A percentile compares a stretch with the other conserved stretches of the same genome.
These are phyloP conservation scores for Grantiella picta DNA, from an alignment of 2,113 vertebrate genomes.

Conservation along the genomic window DNA sequence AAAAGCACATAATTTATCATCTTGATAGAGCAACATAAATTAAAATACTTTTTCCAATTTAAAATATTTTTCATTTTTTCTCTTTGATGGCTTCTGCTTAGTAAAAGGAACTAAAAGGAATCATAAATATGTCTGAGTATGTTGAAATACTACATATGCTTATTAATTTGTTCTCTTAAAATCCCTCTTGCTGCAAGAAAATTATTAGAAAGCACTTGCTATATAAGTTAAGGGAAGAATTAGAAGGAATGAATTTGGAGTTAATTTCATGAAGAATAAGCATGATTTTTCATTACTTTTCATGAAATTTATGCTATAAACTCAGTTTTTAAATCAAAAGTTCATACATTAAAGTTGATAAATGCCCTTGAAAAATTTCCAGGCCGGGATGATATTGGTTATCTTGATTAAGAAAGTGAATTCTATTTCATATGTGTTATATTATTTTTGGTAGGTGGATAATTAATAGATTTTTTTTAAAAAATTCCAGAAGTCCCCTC, in stretches of 20 bases:
- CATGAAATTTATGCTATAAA: neutral
- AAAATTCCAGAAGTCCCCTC: neutral
- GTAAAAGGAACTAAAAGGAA: neutral
- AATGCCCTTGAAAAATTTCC: neutral
- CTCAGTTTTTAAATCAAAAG: neutral
- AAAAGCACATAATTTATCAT: neutral
- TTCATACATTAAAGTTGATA: neutral
- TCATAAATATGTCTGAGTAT: neutral
- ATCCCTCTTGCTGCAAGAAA: neutral
- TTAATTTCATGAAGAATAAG: neutral
- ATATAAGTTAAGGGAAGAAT: neutral
- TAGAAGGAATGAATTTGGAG: neutral
- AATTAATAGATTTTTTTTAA: neutral
- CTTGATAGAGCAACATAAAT: neutral
- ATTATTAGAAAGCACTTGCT: neutral
- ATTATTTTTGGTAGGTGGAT: neutral
- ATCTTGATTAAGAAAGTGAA: neutral
- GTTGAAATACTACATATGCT: neutral
- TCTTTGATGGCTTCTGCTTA: neutral
- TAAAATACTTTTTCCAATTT: neutral
- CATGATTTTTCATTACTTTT: neutral
- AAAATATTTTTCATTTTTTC: neutral
- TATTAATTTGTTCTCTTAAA: neutral
- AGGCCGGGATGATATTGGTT: neutral
- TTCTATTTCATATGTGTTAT: neutral